These are phyloP conservation scores for Pachydiplax longipennis DNA, from an alignment of 2,888 invertebrate species.

Conservation along the genomic window DNA sequence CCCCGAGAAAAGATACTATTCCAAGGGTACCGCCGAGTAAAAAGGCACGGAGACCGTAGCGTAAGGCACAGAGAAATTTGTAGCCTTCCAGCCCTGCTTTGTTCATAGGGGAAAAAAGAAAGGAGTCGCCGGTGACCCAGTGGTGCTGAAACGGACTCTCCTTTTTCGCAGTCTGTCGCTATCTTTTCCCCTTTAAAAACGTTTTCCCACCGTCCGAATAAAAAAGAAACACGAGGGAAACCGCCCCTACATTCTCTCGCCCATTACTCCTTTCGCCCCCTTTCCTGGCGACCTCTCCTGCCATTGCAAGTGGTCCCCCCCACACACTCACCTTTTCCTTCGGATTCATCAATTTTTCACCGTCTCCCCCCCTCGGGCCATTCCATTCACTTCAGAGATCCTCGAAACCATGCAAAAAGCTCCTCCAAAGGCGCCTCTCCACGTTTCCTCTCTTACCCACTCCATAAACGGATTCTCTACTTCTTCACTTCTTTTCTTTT, in stretches of 20 bases:
- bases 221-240: constrained; percentile 13
- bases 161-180: neutral
- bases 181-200: constrained; percentile 11
- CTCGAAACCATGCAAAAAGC: neutral
- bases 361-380: neutral
- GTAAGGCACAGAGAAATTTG: no score
- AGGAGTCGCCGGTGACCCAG: no score
- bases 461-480: neutral
- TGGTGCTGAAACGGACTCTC: neutral
- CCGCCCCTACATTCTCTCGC: neutral
- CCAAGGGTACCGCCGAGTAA: no score
- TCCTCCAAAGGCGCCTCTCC: neutral
- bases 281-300: neutral
- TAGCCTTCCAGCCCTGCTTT: no score
- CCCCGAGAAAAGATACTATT: no score
- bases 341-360: constrained; percentile 41
- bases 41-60: no score
- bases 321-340: constrained; percentile 24
- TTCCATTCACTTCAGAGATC: neutral
- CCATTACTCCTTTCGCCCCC: constrained; percentile 3
- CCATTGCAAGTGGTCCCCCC: neutral
- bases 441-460: neutral
- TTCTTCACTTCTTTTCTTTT: neutral
- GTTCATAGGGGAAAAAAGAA: no score
- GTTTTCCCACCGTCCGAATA: neutral